Conservation (phyloP, 2,113 vertebrate genomes). For the Chaenogobius annularis region DNA sequence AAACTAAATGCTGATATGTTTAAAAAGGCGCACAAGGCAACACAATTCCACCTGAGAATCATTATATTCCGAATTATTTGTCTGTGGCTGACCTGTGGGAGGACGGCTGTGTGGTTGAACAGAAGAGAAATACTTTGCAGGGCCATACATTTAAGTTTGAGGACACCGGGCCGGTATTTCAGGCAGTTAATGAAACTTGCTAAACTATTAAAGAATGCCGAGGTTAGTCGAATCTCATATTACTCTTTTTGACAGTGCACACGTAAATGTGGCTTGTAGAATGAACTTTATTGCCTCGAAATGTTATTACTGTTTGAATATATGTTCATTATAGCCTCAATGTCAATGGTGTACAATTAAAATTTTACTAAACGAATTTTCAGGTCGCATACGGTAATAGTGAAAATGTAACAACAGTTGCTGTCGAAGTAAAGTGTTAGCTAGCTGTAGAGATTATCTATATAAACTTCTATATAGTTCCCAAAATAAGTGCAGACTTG, state of each 20-base stretch:
- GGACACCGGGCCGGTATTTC: not conserved
- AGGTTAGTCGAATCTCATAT: not conserved
- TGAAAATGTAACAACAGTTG: not conserved
- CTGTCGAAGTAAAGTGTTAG: not conserved
- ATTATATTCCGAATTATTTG: slow-evolving; percentile 15
- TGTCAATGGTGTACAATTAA: not conserved
- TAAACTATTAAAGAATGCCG: not conserved
- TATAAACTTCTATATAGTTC: not conserved
- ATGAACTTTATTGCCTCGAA: not conserved
- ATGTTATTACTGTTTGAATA: too few relatives aligned
- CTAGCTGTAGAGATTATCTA: not conserved
- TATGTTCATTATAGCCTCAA: too few relatives aligned
- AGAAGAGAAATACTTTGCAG: not conserved
- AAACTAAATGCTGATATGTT: slow-evolving; percentile 20
- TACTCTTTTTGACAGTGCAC: not conserved
- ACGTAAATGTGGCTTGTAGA: not conserved
- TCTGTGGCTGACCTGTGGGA: not conserved
- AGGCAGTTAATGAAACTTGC: not conserved
- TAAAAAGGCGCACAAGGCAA: slow-evolving; percentile 16
- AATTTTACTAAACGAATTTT: not conserved
- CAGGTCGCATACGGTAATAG: not conserved
- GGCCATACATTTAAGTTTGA: slow-evolving; percentile 1
- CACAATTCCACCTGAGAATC: slow-evolving; percentile 13
- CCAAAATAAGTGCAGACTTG: not conserved
- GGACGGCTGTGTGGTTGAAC: slow-evolving; percentile 18